phyloP scores from a whole-genome alignment of 2,113 vertebrate genomes.

The Boleophthalmus pectinirostris region DNA sequence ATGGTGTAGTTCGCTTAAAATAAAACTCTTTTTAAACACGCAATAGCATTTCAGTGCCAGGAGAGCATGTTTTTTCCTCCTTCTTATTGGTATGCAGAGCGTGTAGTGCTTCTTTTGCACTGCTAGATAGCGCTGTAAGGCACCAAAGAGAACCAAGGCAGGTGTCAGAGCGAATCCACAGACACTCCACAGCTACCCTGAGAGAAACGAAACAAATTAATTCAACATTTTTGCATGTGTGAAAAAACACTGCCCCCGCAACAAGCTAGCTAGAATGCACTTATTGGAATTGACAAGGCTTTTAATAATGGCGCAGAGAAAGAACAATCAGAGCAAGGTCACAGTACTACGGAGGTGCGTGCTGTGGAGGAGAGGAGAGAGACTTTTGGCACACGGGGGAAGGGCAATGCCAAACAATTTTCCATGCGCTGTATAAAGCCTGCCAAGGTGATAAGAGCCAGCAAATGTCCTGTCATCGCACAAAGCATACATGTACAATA shows the following conservation, averaged over 20 bases:
- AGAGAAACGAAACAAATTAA: conserved; percentile 16
- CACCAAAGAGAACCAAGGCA: conserved; percentile 7
- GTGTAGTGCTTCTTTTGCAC: conserved; percentile 26
- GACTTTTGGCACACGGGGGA: conserved; percentile 45
- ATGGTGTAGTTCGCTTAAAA: not conserved
- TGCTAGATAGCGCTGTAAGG: conserved; percentile 45
- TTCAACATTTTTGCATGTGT: conserved; percentile 18
- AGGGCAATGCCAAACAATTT: conserved; percentile 50
- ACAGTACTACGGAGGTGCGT: conserved; percentile 26
- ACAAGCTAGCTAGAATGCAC: conserved; percentile 16
- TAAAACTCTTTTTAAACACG: not conserved
- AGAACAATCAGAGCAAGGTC: conserved; percentile 43
- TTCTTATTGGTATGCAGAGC: conserved; percentile 22
- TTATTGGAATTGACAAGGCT: not conserved
- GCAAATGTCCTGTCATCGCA: conserved; percentile 41
- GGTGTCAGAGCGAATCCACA: conserved; percentile 19
- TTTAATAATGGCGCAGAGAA: conserved; percentile 5
- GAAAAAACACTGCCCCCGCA: not conserved
- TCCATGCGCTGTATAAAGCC: conserved; percentile 28
- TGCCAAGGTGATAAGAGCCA: conserved; percentile 52
- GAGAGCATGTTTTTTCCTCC: not conserved
- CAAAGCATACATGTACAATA: conserved; percentile 28
- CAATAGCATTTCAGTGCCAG: not conserved
- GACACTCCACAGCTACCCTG: conserved; percentile 17
- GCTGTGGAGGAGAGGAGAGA: conserved; percentile 27